These are phyloP conservation scores for Saturnia japonica DNA, from an alignment of 2,888 invertebrate genomes.

Conservation along the genomic window DNA sequence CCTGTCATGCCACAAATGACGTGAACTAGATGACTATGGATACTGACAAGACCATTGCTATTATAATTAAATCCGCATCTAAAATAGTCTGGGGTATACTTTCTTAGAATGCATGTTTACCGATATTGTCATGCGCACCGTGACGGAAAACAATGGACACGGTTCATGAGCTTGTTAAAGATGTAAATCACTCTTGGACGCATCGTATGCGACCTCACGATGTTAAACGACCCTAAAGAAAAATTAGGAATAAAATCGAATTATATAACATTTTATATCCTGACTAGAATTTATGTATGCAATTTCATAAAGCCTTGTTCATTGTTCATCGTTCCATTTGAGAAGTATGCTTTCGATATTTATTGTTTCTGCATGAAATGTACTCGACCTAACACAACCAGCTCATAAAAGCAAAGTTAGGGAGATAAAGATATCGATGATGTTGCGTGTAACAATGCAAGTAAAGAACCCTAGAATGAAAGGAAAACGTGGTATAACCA, in stretches of 20 bases:
- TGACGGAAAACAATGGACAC: conserved; percentile 52
- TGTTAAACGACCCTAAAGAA: neutral
- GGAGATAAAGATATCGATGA: too few relatives aligned
- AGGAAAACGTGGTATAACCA: too few relatives aligned
- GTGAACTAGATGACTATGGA: conserved; percentile 28
- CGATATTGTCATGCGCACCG: conserved; percentile 29
- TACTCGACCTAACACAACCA: neutral
- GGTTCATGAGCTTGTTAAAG: conserved; percentile 43
- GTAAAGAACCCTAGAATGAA: too few relatives aligned
- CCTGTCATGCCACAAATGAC: conserved; percentile 21
- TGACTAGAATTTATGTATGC: neutral
- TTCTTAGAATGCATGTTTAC: neutral
- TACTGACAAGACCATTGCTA: conserved; percentile 27
- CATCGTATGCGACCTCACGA: conserved; percentile 34
- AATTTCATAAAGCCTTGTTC: neutral
- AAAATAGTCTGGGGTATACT: conserved; percentile 27
- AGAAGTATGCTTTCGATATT: neutral
- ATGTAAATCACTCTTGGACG: conserved; percentile 55
- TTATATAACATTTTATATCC: neutral
- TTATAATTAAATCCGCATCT: conserved; percentile 37
- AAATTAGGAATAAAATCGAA: neutral
- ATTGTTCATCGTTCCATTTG: neutral
- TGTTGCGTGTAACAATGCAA: too few relatives aligned
- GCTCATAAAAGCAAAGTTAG: too few relatives aligned
- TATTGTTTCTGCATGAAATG: neutral